A percentile compares a stretch with the other conserved stretches of the same genome.
Conservation (phyloP, 1,140 invertebrate genomes). For the Sycophaga agraensis region DNA sequence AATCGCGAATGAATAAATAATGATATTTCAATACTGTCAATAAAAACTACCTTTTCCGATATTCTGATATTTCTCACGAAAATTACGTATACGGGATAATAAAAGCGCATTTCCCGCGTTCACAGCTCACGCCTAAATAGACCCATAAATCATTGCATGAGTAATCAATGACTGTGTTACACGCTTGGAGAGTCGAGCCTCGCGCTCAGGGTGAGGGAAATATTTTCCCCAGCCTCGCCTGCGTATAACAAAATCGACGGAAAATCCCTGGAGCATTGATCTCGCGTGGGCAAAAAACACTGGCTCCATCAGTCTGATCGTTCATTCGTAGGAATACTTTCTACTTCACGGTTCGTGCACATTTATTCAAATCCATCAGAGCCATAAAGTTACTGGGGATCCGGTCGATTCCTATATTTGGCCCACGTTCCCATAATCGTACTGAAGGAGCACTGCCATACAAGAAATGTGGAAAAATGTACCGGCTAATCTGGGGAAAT, state of each 20-base stretch:
- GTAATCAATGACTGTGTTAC: neutral
- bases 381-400: slow-evolving; percentile 13
- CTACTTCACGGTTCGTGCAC: slow-evolving; percentile 13
- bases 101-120: no score
- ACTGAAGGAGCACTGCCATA: no score
- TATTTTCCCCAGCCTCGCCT: neutral
- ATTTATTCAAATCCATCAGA: slow-evolving; percentile 27
- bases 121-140: no score
- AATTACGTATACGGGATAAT: no score
- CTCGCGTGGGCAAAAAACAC: slow-evolving; percentile 7
- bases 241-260: slow-evolving; percentile 1
- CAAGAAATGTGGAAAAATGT: neutral
- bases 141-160: no score
- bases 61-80: no score
- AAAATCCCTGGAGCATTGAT: slow-evolving; percentile 6
- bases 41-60: no score
- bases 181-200: neutral
- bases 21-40: no score
- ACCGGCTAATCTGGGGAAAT: neutral
- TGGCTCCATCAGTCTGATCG: slow-evolving; percentile 7
- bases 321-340: slow-evolving; percentile 18
- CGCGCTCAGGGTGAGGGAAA: neutral
- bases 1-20: no score
- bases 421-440: neutral
- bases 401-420: slow-evolving; percentile 18